Base-by-base conservation (phyloP, 2,797 vertebrate species). In the Hipposideros larvatus region DNA sequence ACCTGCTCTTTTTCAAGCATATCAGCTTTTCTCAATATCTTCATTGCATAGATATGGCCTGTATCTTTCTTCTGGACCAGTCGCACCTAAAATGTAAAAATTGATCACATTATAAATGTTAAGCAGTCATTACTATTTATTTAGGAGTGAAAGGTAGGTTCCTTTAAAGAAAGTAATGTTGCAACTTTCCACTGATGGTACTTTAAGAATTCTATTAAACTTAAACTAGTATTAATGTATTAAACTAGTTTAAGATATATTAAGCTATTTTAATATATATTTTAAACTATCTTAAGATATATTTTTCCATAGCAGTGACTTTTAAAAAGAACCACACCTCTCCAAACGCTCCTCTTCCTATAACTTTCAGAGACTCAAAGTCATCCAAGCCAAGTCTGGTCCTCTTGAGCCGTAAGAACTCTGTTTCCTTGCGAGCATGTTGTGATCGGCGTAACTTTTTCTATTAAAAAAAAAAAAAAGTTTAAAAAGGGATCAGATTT, bases 1-100 rank as follows among this genome's bases (percentile, higher is more conserved):
- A 99, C 99, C 99, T 99, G 99, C 59, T 99, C 99, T 86, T 99
- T 99, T 97, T 99, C 99, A 97, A 99, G 98, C 99, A 99, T 99
- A 98, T 99, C 99, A 18, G 99, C 99, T 98, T 99, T 99, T 53
- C 99, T 98, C 84, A 99, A 90, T 97, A 99, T 99, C 98, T 99
- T 99, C 99, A 99, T 99, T 97, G 99, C 99, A 77, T 99, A 99
- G 98, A 99, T 99, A 98, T 99, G 99, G 7, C 99, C 99, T 0
- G 99, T 99, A 98, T 99, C 99, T 98, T 99, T 99, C 98, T 99
- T 99, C 98, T 99, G 99, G 87, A 99, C 99, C 0, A 99, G 98
- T 68, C 99, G 99, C 5, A 99, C 99, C 99, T 99, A 88, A 15
- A 97, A 92, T 1, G 43, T 95, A 95, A 97, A 77, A 93, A 11